phyloP scores from a whole-genome alignment of 2,113 vertebrate genomes.

The Tringa solitaria region DNA sequence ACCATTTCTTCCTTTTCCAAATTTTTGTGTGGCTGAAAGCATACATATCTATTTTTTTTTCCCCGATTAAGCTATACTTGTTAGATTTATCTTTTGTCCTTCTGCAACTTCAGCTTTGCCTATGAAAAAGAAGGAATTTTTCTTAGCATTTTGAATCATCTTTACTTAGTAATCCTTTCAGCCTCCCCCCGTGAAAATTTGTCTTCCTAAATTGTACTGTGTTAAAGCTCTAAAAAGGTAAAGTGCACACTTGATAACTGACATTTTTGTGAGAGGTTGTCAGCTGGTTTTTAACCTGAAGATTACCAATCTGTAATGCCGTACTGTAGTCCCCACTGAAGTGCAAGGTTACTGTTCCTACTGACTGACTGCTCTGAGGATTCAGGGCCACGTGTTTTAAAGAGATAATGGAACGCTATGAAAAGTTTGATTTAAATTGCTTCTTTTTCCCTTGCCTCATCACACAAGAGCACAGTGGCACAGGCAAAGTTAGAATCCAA shows the following conservation, averaged over 20 bases:
- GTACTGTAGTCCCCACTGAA: not conserved
- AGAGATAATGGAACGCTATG: too few species aligned
- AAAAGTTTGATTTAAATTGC: not conserved
- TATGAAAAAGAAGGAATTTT: not conserved
- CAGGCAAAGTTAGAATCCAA: not conserved
- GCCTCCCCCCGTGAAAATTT: fast-evolving
- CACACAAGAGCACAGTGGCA: not conserved
- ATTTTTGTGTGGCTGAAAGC: not conserved
- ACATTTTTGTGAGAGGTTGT: not conserved
- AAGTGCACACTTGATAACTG: not conserved
- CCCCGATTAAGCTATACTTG: not conserved
- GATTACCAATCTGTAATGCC: not conserved
- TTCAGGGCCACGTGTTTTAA: not conserved
- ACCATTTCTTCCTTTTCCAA: not conserved
- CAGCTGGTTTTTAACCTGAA: not conserved
- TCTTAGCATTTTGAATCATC: not conserved
- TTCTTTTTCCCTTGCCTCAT: not conserved
- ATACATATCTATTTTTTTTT: not conserved
- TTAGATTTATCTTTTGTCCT: not conserved
- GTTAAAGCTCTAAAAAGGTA: not conserved
- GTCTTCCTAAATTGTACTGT: not conserved
- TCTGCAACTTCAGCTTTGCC: not conserved
- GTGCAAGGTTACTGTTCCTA: not conserved
- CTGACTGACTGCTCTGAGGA: not conserved
- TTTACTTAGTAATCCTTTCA: not conserved